These are phyloP conservation scores for Acrocephalus kingi DNA, from an alignment of 2,113 vertebrate species.

Conservation along the genomic window DNA sequence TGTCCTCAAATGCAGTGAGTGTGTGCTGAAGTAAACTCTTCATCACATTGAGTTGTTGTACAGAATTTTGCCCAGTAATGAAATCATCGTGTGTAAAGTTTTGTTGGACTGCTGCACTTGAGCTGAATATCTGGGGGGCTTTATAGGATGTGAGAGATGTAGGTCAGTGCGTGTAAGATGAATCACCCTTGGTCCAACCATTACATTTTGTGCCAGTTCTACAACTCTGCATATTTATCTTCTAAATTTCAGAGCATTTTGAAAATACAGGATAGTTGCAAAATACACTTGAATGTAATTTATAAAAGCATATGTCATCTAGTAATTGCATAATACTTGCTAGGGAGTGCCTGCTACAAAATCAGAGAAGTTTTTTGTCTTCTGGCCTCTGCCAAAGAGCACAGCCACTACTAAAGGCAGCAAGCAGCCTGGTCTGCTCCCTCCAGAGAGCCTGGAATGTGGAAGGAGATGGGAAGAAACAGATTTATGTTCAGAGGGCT, in stretches of 20 bases:
- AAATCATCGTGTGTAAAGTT: fast-evolving
- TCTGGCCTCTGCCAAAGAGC: neutral
- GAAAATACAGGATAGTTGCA: neutral
- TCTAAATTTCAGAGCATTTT: neutral
- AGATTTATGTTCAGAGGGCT: neutral
- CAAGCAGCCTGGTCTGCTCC: neutral
- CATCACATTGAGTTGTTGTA: too few relatives aligned
- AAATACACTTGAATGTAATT: neutral
- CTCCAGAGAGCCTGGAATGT: neutral
- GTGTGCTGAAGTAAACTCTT: neutral
- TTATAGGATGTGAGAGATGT: neutral
- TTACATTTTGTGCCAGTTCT: neutral
- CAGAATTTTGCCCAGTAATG: neutral
- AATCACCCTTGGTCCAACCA: neutral
- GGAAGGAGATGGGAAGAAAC: neutral
- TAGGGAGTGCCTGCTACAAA: neutral
- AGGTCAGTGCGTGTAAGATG: neutral
- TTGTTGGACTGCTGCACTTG: neutral
- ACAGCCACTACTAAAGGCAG: neutral
- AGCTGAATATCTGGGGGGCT: neutral
- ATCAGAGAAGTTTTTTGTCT: neutral
- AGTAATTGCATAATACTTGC: neutral
- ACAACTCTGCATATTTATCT: neutral
- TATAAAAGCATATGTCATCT: neutral
- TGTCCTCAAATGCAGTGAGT: neutral